Evolutionary conservation across 1,140 invertebrate genomes (phyloP).

Genomic region (Spodoptera frugiperda): DNA sequence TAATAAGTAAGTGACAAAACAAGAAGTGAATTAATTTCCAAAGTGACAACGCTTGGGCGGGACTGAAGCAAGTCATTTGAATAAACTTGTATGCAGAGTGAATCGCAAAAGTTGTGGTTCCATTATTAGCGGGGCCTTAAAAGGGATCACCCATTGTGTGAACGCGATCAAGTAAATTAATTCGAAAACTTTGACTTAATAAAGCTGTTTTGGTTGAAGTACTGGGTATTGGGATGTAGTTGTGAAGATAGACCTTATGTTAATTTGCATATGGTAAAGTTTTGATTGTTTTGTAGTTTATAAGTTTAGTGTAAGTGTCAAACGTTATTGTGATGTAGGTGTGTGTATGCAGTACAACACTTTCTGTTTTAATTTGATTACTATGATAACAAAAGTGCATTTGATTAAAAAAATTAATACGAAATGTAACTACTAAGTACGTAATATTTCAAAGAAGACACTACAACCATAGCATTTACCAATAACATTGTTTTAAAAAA

Average conservation of each 20-base stretch:
- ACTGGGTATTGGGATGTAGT: background rate
- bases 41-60: slow-evolving; percentile 37
- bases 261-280: too few species aligned
- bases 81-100: slow-evolving; percentile 37
- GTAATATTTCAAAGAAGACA: too few species aligned
- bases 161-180: slow-evolving; percentile 21
- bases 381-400: too few species aligned
- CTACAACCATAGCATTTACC: too few species aligned
- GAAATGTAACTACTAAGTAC: too few species aligned
- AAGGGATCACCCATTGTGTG: background rate
- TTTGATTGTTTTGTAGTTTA: too few species aligned
- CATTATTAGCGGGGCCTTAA: slow-evolving; percentile 25
- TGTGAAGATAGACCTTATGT: background rate
- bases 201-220: background rate
- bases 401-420: too few species aligned
- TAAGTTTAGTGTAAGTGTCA: too few species aligned
- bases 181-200: slow-evolving; percentile 15
- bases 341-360: too few species aligned
- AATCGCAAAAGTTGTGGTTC: slow-evolving; percentile 12
- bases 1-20: background rate
- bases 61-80: slow-evolving; percentile 31
- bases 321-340: too few species aligned
- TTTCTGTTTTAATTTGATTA: too few species aligned
- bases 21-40: slow-evolving; percentile 34
- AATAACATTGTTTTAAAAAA: too few species aligned